Conservation (phyloP, 2,113 vertebrate species). For the Phylloscopus trochiloides region DNA sequence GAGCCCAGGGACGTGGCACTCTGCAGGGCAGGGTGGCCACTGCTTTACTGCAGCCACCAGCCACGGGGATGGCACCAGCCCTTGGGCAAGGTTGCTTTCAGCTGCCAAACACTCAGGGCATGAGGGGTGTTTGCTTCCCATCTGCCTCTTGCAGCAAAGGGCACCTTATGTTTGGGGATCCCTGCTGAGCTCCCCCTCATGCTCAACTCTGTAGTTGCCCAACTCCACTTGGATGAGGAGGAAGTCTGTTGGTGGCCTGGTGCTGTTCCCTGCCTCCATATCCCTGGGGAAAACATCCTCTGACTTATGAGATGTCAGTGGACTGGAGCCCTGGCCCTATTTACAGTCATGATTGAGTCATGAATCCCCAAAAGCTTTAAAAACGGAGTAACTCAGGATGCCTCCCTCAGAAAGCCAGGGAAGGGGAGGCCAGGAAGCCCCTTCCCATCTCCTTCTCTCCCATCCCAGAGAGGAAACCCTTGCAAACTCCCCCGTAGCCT, state of each 20-base stretch:
- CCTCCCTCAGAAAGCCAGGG: neutral
- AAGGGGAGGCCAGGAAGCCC: neutral
- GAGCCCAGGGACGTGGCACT: neutral
- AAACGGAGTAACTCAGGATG: neutral
- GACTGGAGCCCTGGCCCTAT: neutral
- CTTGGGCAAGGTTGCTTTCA: neutral
- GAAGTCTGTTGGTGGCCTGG: neutral
- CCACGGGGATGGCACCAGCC: neutral
- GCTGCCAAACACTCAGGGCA: neutral
- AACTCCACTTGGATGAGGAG: neutral
- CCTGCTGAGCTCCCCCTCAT: neutral
- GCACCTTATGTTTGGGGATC: neutral
- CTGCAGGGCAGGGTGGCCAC: neutral
- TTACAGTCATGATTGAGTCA: neutral
- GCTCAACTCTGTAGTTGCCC: neutral
- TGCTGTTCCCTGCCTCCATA: neutral
- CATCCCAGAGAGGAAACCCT: neutral
- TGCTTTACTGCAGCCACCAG: neutral
- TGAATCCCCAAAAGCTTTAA: neutral
- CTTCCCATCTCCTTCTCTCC: neutral
- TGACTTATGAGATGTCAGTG: neutral
- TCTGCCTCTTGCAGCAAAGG: neutral
- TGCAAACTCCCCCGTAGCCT: neutral
- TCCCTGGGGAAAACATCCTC: neutral
- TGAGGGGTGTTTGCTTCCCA: neutral